Percentiles rank a stretch among this genome's conserved stretches.
Conservation (phyloP, 2,113 vertebrate species). For the Connochaetes taurinus region DNA sequence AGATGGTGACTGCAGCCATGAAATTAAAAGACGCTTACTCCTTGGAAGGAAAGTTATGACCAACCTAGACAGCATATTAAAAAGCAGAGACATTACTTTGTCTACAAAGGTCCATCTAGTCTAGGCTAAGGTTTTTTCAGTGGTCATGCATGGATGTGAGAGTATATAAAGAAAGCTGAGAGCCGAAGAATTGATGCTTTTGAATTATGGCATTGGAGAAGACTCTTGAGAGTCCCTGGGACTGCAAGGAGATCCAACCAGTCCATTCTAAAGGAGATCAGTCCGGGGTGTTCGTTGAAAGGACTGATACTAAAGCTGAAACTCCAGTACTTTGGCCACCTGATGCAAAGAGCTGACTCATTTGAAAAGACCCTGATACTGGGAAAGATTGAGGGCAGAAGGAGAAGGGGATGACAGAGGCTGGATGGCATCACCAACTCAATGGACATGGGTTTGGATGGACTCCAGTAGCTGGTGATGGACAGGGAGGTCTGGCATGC, state of each 20-base stretch:
- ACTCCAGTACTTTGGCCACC: background rate
- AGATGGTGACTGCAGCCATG: background rate
- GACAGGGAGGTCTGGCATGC: background rate
- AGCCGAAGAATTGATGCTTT: background rate
- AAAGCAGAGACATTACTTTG: background rate
- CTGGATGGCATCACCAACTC: background rate
- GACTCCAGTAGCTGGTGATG: background rate
- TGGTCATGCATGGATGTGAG: background rate
- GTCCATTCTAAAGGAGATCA: background rate
- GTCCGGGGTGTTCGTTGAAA: background rate
- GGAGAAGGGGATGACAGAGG: background rate
- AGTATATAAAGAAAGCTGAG: background rate
- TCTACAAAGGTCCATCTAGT: background rate
- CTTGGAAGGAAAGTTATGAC: background rate
- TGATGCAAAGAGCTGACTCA: background rate
- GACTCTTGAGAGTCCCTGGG: background rate
- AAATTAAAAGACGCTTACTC: background rate
- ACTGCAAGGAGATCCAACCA: background rate
- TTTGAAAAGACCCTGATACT: background rate
- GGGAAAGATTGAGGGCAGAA: background rate
- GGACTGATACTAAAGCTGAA: background rate
- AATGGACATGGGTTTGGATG: background rate
- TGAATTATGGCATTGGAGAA: background rate
- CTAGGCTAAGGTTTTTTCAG: background rate
- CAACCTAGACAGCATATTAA: background rate